phyloP scores from a whole-genome alignment of 1,140 invertebrate species.

The Samia ricini region DNA sequence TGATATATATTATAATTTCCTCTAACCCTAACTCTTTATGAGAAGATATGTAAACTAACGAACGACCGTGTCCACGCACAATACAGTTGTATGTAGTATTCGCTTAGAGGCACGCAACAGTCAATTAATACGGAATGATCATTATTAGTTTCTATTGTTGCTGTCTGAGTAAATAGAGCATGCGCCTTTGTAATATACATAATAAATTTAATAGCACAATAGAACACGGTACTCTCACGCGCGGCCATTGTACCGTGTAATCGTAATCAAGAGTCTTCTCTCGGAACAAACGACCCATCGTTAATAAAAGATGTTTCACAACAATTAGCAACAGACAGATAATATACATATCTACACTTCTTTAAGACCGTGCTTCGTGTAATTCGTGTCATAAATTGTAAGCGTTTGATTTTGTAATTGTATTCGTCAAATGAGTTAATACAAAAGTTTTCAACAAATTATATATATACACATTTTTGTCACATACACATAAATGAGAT shows the following conservation, averaged over 20 bases:
- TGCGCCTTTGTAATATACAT: conserved; percentile 57
- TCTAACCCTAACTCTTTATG: no score
- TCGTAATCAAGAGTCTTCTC: conserved; percentile 62
- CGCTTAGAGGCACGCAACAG: conserved; percentile 40
- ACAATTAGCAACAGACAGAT: conserved; percentile 34
- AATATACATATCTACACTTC: not conserved
- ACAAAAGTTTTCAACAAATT: not conserved
- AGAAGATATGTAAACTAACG: conserved; percentile 11
- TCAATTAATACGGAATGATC: conserved; percentile 62
- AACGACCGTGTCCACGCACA: conserved; percentile 34
- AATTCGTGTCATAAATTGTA: conserved; percentile 10
- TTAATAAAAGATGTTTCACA: conserved; percentile 49
- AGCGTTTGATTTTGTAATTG: conserved; percentile 12
- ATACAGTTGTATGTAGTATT: conserved; percentile 40
- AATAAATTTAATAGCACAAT: conserved; percentile 62
- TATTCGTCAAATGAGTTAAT: not conserved
- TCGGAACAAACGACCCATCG: conserved; percentile 45
- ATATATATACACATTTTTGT: no score
- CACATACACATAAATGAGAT: no score
- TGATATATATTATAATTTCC: no score
- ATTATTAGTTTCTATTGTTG: conserved; percentile 71
- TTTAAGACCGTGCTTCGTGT: conserved; percentile 4
- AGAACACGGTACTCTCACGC: conserved; percentile 55
- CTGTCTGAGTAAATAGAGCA: conserved; percentile 64
- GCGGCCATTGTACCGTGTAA: conserved; percentile 56